phyloP scores from a whole-genome alignment of 2,113 vertebrate genomes.

The Elanus axillaris region DNA sequence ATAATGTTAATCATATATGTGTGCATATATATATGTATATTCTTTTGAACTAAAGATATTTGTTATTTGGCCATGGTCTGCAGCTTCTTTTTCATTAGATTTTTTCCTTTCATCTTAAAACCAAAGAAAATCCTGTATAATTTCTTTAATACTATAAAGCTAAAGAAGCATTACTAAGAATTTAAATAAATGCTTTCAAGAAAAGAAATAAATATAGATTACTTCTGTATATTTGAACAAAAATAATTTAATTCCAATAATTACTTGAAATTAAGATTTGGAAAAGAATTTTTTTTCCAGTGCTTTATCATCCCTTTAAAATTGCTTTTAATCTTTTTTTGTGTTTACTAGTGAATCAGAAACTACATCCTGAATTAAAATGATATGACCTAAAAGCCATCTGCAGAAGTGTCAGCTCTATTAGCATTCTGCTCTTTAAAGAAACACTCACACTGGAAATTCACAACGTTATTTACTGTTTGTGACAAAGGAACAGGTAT shows the following conservation, averaged over 20 bases:
- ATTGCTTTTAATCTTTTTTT: constrained; percentile 23
- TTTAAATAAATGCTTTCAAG: neutral
- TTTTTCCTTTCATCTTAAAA: neutral
- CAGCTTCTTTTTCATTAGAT: neutral
- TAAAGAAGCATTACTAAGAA: constrained; percentile 14
- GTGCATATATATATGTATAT: neutral
- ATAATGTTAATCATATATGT: neutral
- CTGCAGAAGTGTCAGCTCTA: neutral
- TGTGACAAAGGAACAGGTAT: neutral
- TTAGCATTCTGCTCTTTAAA: neutral
- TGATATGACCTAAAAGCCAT: neutral
- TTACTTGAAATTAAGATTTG: neutral
- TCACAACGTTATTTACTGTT: neutral
- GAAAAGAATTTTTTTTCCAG: neutral
- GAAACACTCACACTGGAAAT: neutral
- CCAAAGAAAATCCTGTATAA: neutral
- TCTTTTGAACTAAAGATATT: neutral
- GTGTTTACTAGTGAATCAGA: constrained; percentile 20
- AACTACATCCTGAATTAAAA: neutral
- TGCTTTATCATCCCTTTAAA: constrained; percentile 5
- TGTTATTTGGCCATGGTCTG: neutral
- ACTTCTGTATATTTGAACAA: neutral
- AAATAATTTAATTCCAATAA: constrained; percentile 17
- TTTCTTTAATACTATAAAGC: neutral
- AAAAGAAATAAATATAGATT: neutral